Conservation (phyloP, 2,888 invertebrate species). For the Papilio protenor region DNA sequence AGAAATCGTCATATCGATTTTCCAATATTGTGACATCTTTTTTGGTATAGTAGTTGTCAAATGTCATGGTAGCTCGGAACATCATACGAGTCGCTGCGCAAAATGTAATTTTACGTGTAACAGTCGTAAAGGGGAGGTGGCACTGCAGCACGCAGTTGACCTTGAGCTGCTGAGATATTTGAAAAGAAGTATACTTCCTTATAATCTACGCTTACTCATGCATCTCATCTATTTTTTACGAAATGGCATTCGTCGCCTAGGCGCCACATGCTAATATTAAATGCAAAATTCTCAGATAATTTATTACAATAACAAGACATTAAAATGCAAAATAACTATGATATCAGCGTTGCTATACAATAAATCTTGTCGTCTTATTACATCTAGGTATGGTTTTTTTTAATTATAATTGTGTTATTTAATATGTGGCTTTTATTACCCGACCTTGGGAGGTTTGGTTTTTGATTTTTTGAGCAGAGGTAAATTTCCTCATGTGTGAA, state of each 20-base stretch:
- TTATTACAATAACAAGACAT: slow-evolving; percentile 20
- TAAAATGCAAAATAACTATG: slow-evolving; percentile 36
- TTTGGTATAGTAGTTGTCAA: not conserved
- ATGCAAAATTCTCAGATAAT: slow-evolving; percentile 9
- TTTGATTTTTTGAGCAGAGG: too few species aligned
- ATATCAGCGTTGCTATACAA: slow-evolving; percentile 37
- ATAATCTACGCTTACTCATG: slow-evolving; percentile 12
- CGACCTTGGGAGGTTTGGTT: too few species aligned
- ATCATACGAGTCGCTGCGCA: too few species aligned
- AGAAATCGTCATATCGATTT: not conserved
- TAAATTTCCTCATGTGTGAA: too few species aligned
- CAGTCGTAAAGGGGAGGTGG: too few species aligned
- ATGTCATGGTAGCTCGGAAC: too few species aligned
- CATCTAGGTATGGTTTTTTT: not conserved
- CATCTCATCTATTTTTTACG: not conserved
- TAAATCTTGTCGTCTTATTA: slow-evolving; percentile 9
- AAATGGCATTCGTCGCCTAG: not conserved
- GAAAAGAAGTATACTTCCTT: not conserved
- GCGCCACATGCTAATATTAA: slow-evolving; percentile 32
- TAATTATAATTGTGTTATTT: not conserved
- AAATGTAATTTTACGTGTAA: too few species aligned
- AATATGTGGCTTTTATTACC: not conserved
- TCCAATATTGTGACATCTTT: not conserved
- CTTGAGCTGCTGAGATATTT: too few species aligned
- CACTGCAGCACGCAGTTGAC: too few species aligned